Base-by-base conservation (phyloP, 2,797 vertebrate genomes). In the Cygnus olor region DNA sequence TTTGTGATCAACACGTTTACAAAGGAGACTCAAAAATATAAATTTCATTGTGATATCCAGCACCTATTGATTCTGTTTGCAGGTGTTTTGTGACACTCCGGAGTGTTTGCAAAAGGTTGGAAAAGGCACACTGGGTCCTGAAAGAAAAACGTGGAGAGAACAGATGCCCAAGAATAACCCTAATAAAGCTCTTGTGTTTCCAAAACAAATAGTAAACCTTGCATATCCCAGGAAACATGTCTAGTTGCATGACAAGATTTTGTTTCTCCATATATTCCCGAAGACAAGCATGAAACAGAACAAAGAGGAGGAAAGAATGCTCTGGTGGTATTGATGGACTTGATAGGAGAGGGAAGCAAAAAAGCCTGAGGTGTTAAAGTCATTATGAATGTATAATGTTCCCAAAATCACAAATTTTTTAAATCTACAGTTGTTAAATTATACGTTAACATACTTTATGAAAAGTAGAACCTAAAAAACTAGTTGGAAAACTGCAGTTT, bases 201-300 rank as follows among this genome's bases (percentile, higher is more conserved):
- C 95, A 97, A 96, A 97, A 95, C 95, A 95, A 97, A 96, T 85
- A 94, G 88, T 73, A 97, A 97, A 91, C 89, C 91, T 91, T 93
- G 60, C 68, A 97, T 96, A 93, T 93, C 94, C 96, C 89, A 93
- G 95, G 95, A 94, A 96, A 96, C 91, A 88, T 6, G 15, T 34
- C 27, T 22, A 88, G 60, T 51, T 84, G 80, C 91, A 93, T 82
- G 78, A 87, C 80, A 93, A 74, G 87, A 66, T 27, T 71, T 36
- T 38, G 47, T 19, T 40, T 36, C 61, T 17, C 12, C 12, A 42
- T 28, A 6, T 25, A 64, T 84, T 93, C 86, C 44, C 77, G 89
- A 77, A 73, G 63, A 85, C 36, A 84, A 74, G 11, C 0, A 69
- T 15, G 5, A 60, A 81, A 84, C 1, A 27, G 90, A 93, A 88